A percentile compares a stretch with the other conserved stretches of the same genome.
Conservation (phyloP, 92 coral and sea anemone species). For the Zoanthus sansibaricus region DNA sequence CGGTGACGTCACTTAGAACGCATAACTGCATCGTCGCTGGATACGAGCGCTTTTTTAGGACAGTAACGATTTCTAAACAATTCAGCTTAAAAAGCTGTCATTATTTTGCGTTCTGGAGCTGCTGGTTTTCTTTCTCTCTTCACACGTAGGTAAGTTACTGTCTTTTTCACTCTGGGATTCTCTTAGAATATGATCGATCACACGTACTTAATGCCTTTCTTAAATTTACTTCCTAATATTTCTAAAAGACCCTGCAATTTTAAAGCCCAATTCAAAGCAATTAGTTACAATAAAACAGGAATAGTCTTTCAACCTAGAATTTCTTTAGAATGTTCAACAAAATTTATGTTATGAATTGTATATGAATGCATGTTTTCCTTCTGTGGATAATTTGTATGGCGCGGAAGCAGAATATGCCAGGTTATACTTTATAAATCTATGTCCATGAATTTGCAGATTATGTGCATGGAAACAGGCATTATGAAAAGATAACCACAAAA, state of each 20-base stretch:
- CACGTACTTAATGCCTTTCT: not conserved
- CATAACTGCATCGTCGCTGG: constrained; percentile 41
- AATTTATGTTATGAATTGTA: not conserved
- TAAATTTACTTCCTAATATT: not conserved
- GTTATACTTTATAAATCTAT: not conserved
- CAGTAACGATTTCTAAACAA: constrained; percentile 8
- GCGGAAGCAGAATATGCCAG: not conserved
- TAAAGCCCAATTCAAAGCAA: not conserved
- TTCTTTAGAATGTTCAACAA: not conserved
- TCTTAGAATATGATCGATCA: not conserved
- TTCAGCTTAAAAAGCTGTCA: constrained; percentile 24
- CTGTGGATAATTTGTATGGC: not conserved
- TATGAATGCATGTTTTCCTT: not conserved
- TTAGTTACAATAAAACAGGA: not conserved
- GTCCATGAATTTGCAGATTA: not conserved
- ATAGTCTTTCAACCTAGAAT: not conserved
- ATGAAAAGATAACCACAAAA: not conserved
- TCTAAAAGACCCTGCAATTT: not conserved
- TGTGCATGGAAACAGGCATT: not conserved
- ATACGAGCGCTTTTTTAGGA: constrained; percentile 24
- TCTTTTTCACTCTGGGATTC: constrained; percentile 7
- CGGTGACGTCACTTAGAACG: constrained; percentile 37
- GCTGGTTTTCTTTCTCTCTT: not conserved
- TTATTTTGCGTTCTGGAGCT: constrained; percentile 27
- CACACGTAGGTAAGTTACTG: constrained; percentile 13